These are phyloP conservation scores for Petrocephalus zakoni DNA, from an alignment of 2,113 vertebrate genomes.

Conservation along the genomic window DNA sequence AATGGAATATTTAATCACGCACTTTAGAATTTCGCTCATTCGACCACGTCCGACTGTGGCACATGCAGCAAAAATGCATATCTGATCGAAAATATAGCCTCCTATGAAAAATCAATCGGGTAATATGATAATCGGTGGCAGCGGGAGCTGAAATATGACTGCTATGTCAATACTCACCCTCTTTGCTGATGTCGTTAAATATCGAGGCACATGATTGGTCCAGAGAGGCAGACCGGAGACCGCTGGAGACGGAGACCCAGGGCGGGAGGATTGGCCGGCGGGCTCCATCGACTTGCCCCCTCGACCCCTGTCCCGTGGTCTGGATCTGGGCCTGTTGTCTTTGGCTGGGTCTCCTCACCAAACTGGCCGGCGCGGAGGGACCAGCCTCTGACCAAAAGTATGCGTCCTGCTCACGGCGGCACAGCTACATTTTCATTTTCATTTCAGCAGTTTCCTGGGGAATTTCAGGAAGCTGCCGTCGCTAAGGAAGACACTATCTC, in stretches of 20 bases:
- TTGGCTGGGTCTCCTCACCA: slow-evolving; percentile 8
- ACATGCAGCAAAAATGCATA: neutral
- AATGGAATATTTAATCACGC: neutral
- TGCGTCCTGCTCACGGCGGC: neutral
- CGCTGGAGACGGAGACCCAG: neutral
- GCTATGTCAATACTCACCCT: neutral
- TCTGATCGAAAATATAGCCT: neutral
- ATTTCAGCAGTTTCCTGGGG: neutral
- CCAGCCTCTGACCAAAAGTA: slow-evolving; percentile 3
- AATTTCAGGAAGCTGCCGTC: neutral
- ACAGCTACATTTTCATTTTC: neutral
- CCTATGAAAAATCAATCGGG: neutral
- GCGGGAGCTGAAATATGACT: neutral
- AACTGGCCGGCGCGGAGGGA: neutral
- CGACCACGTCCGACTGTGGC: neutral
- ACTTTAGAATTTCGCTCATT: neutral
- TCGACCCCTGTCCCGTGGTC: slow-evolving; percentile 18
- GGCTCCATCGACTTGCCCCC: slow-evolving; percentile 1
- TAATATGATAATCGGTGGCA: neutral
- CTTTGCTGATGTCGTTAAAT: neutral
- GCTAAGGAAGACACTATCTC: neutral
- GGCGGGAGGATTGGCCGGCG: neutral
- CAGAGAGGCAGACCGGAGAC: neutral
- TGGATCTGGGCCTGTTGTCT: slow-evolving; percentile 16
- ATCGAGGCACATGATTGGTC: neutral